Evolutionary conservation across 2,113 vertebrate species (phyloP), one percentile per base, ranked within the genome.

Genomic region (Camelus dromedarius): DNA sequence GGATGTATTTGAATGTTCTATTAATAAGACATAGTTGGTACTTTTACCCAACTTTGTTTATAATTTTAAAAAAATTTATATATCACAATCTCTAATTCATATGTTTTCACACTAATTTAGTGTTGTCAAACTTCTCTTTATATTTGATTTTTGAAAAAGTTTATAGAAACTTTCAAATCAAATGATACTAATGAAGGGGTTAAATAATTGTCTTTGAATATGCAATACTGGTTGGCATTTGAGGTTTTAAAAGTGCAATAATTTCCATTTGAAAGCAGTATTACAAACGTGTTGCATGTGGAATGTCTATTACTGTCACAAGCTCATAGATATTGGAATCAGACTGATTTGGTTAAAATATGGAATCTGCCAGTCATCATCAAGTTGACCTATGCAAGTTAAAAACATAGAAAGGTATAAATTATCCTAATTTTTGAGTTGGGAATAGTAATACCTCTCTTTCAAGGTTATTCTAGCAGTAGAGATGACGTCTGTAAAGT

Each of bases 331-430:
- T 9, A 58, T 67, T 87, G 62, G 5, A 83, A 73, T 48, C 9
- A 84, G 24, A 79, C 2, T 89, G 20, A 50, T 30, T 93, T 88
- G 24, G 11, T 91, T 84, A 88, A 84, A 95, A 91, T 52, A 69
- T 2, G 28, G 9, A 32, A 60, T 54, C 24, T 80, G 22, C 22
- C 12, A 14, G 1, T 80, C 60, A 70, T 52, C 28, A 14, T 3
- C 12, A 42, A 60, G 12, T 28, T 56, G 28, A 48, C 3, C 24
- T 58, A 50, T 28, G 12, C 18, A 84, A 94, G 19, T 85, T 42
- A 64, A 12, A 87, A 38, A 32, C 16, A 30, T 18, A 56, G 60
- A 35, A 66, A 95, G 32, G 66, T 3, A 70, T 11, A 46, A 3
- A 30, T 60, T 48, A 20, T 60, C 24, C 30, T 64, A 64, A 26